Evolutionary conservation across 2,113 vertebrate genomes (phyloP).

Genomic region (Caloenas nicobarica): DNA sequence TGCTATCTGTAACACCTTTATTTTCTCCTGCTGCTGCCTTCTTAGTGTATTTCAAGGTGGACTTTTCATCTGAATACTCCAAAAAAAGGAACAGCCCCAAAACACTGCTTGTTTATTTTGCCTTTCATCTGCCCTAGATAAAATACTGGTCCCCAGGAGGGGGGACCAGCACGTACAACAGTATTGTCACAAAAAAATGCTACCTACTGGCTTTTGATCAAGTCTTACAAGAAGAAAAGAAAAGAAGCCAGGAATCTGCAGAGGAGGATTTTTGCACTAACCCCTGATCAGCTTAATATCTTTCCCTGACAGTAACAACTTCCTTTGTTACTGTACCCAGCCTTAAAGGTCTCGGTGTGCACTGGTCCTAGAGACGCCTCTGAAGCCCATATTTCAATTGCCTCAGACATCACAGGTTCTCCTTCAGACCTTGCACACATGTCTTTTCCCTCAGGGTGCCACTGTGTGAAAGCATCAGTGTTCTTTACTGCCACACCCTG

Average conservation of each 20-base stretch:
- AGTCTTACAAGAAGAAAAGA: background rate
- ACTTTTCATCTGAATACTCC: background rate
- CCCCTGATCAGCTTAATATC: background rate
- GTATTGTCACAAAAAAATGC: background rate
- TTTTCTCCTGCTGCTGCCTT: background rate
- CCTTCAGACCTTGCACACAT: accelerated
- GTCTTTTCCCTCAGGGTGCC: background rate
- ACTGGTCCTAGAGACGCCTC: background rate
- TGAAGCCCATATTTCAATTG: background rate
- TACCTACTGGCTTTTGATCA: background rate
- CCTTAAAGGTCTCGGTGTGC: background rate
- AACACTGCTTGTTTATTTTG: background rate
- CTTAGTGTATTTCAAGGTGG: background rate
- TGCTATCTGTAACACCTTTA: background rate
- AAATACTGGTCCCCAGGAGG: background rate
- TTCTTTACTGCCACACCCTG: background rate
- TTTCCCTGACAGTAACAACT: background rate
- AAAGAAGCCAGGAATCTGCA: background rate
- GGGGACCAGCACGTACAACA: background rate
- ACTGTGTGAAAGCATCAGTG: background rate
- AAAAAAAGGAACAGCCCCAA: background rate
- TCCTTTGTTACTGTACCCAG: background rate
- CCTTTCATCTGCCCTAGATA: background rate
- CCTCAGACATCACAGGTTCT: background rate
- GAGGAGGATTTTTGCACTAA: background rate